phyloP scores from a whole-genome alignment of 2,113 vertebrate genomes.

The Pluvialis apricaria region DNA sequence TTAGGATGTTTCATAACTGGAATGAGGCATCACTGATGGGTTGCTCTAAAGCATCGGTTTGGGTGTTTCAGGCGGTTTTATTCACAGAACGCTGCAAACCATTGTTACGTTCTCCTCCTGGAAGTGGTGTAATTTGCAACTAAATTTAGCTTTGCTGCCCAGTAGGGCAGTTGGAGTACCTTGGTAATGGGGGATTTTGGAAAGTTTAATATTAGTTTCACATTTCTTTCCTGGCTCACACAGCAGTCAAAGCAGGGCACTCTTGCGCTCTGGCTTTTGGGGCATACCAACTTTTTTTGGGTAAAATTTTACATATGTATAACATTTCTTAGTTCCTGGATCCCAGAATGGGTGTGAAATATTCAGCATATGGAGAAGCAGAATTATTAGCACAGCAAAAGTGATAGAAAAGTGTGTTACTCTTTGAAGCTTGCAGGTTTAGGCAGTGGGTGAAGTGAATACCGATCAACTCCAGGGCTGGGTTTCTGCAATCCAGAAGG shows the following conservation, averaged over 20 bases:
- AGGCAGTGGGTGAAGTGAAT: not conserved
- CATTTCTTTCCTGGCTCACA: not conserved
- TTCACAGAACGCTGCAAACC: not conserved
- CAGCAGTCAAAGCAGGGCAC: not conserved
- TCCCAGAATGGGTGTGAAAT: constrained; percentile 22
- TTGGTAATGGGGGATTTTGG: not conserved
- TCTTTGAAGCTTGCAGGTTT: not conserved
- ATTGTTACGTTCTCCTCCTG: not conserved
- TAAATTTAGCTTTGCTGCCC: not conserved
- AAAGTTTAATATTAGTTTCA: not conserved
- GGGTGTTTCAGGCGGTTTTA: not conserved
- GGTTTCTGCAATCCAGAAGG: not conserved
- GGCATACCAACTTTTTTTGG: not conserved
- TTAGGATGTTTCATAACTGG: not conserved
- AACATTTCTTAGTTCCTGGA: constrained; percentile 20
- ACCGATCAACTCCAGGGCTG: not conserved
- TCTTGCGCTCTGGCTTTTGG: not conserved
- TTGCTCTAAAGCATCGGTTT: not conserved
- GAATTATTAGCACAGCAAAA: constrained; percentile 29
- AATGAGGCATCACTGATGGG: not conserved
- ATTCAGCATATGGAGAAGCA: constrained; percentile 33
- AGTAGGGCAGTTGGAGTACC: not conserved
- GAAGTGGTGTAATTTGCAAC: not conserved
- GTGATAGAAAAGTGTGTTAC: not conserved
- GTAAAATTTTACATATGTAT: not conserved